Percentiles rank a stretch among this genome's conserved stretches.
Conservation (phyloP, 2,888 invertebrate species). For the Drosophila paranaensis region DNA sequence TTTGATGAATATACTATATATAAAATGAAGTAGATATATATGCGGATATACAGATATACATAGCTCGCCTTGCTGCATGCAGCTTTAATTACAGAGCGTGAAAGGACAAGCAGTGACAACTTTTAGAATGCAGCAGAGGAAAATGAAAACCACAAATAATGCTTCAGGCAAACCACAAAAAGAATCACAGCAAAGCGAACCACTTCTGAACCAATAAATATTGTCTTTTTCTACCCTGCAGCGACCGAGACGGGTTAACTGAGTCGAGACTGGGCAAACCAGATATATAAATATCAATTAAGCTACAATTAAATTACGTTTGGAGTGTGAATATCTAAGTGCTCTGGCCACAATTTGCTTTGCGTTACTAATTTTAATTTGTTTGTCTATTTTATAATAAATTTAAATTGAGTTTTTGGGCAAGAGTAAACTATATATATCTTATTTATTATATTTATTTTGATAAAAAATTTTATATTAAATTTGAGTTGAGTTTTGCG, state of each 20-base stretch:
- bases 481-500: too few species aligned
- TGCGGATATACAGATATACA: background rate
- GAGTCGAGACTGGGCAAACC: background rate
- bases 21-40: background rate
- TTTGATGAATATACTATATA: constrained; percentile 3
- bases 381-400: background rate
- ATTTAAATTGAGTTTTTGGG: background rate
- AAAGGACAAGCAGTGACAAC: background rate
- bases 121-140: constrained; percentile 14
- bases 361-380: background rate
- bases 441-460: background rate
- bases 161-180: background rate
- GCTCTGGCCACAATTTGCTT: background rate
- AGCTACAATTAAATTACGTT: background rate
- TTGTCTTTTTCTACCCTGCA: background rate
- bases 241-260: too few species aligned
- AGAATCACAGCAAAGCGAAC: background rate
- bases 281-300: constrained; percentile 2
- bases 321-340: background rate
- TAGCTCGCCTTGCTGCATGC: constrained; percentile 1
- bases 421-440: too few species aligned
- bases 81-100: constrained; percentile 28
- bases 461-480: too few species aligned
- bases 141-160: constrained; percentile 2
- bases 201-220: constrained; percentile 8